These are phyloP conservation scores for Amphiprion percula DNA, from an alignment of 2,113 vertebrate genomes.

Conservation along the genomic window DNA sequence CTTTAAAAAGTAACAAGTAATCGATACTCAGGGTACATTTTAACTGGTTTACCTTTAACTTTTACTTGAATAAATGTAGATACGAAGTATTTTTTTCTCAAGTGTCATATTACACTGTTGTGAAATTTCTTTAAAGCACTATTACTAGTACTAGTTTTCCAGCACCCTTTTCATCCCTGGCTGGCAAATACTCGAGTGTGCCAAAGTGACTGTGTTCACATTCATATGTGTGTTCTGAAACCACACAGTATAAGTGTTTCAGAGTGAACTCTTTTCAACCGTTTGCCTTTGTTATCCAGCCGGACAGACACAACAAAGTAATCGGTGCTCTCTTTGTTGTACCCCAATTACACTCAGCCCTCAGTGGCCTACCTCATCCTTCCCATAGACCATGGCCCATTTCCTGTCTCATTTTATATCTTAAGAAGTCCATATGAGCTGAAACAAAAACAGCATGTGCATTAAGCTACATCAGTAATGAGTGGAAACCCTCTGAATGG, in stretches of 20 bases:
- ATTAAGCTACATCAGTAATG: constrained; percentile 61
- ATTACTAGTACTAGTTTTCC: background rate
- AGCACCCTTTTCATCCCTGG: background rate
- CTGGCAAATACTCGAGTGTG: constrained; percentile 8
- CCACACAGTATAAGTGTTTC: constrained; percentile 12
- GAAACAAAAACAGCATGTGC: constrained; percentile 59
- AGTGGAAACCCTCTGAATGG: constrained; percentile 56
- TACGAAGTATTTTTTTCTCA: background rate
- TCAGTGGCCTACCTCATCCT: constrained; percentile 54
- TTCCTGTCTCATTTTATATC: constrained; percentile 69
- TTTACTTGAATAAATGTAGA: too few relatives aligned
- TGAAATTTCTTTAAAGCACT: background rate
- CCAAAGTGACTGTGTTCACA: background rate
- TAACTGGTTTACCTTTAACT: too few relatives aligned
- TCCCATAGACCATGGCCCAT: constrained; percentile 45
- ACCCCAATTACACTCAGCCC: constrained; percentile 64
- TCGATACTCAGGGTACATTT: too few relatives aligned
- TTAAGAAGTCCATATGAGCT: constrained; percentile 61
- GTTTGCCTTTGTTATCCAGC: constrained; percentile 41
- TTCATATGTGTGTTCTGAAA: constrained; percentile 2
- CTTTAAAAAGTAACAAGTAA: too few relatives aligned
- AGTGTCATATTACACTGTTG: too few relatives aligned
- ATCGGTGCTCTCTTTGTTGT: constrained; percentile 52
- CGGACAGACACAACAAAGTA: constrained; percentile 61
- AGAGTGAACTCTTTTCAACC: constrained; percentile 35